These are phyloP conservation scores for Amblyraja radiata DNA, from an alignment of 2,797 vertebrate species.

Conservation along the genomic window DNA sequence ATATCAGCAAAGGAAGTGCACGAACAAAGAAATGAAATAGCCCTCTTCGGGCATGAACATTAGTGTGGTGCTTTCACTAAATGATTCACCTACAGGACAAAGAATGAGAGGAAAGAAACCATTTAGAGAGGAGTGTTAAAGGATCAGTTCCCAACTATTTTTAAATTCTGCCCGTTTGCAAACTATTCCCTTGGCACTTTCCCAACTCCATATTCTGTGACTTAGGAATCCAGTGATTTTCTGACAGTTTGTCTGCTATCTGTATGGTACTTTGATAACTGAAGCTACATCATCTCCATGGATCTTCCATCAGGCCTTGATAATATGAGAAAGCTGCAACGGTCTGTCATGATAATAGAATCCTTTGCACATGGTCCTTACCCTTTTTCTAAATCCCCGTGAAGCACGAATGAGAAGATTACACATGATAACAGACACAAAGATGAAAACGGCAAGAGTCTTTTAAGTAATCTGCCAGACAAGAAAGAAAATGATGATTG, in stretches of 20 bases:
- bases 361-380: neutral
- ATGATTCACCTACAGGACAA: neutral
- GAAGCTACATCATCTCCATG: neutral
- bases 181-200: neutral
- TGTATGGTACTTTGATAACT: neutral
- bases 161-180: neutral
- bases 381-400: constrained; percentile 14
- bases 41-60: neutral
- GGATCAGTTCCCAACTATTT: neutral
- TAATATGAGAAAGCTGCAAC: neutral
- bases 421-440: neutral
- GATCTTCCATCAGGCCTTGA: neutral
- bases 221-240: neutral
- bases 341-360: constrained; percentile 21
- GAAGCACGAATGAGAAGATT: constrained; percentile 20
- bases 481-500: neutral
- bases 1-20: too few relatives aligned
- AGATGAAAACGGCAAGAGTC: neutral
- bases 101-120: neutral
- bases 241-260: constrained; percentile 2
- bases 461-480: constrained; percentile 25
- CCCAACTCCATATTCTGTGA: neutral
- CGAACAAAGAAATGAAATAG: neutral
- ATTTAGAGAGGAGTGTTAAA: too few relatives aligned
- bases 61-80: neutral